Conservation (phyloP, 64 coral and sea anemone genomes). For the Porites lutea region DNA sequence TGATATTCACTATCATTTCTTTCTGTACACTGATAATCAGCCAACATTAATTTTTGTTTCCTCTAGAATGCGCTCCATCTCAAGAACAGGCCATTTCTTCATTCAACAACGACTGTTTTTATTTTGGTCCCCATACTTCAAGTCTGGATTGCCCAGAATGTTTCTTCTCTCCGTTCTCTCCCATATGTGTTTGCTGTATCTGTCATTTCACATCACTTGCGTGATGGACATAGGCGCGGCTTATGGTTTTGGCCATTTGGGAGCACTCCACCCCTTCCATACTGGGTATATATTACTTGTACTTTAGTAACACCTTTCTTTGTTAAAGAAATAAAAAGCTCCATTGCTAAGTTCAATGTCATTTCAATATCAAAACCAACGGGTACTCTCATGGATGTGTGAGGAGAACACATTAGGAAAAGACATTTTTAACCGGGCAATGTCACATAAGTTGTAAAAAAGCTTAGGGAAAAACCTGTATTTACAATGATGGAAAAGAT, state of each 20-base stretch:
- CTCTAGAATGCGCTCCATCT: conserved; percentile 75
- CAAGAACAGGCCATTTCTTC: conserved; percentile 67
- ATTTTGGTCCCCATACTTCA: conserved; percentile 71
- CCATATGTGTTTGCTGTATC: conserved; percentile 81
- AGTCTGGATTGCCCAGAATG: conserved; percentile 75
- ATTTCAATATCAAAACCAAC: background rate
- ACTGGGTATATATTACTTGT: conserved; percentile 83
- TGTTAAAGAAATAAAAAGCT: conserved; percentile 24
- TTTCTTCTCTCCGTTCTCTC: conserved; percentile 46
- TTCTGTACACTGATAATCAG: background rate
- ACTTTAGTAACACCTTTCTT: conserved; percentile 51
- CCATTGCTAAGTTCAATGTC: conserved; percentile 18
- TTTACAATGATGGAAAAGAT: too few species aligned
- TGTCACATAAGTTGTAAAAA: too few species aligned
- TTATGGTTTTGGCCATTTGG: conserved; percentile 96
- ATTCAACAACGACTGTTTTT: conserved; percentile 79
- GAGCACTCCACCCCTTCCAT: conserved; percentile 77
- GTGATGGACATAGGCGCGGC: conserved; percentile 80
- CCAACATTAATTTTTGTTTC: background rate
- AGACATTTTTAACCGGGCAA: too few species aligned
- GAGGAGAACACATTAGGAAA: background rate
- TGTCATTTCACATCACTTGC: conserved; percentile 89
- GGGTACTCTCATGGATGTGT: background rate
- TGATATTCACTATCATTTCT: too few species aligned
- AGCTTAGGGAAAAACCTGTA: too few species aligned